Evolutionary conservation across 2,888 invertebrate genomes (phyloP).

Genomic region (Perizoma flavofasciatum): DNA sequence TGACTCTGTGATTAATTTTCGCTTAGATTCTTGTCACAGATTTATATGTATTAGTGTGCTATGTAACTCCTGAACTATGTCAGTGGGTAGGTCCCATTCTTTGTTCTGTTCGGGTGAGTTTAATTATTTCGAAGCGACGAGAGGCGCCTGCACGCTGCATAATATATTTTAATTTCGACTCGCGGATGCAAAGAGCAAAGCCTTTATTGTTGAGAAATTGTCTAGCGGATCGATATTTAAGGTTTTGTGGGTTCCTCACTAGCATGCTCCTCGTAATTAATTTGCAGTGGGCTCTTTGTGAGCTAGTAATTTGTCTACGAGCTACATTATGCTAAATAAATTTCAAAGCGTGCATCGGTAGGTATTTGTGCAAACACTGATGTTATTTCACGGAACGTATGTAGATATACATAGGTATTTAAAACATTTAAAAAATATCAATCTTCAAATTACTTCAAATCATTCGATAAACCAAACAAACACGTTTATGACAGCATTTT

Average conservation of each 20-base stretch:
- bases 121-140: slow-evolving; percentile 26
- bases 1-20: too few species aligned
- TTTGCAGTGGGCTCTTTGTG: not conserved
- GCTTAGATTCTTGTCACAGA: too few species aligned
- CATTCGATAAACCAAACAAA: too few species aligned
- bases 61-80: not conserved
- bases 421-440: too few species aligned
- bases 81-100: slow-evolving; percentile 3
- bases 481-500: too few species aligned
- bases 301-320: not conserved
- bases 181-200: slow-evolving; percentile 10
- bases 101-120: slow-evolving; percentile 18
- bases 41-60: too few species aligned
- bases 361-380: too few species aligned
- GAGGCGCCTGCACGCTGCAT: slow-evolving; percentile 26
- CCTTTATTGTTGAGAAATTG: slow-evolving; percentile 13
- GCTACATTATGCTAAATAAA: too few species aligned
- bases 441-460: too few species aligned
- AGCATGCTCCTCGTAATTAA: not conserved
- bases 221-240: slow-evolving; percentile 4
- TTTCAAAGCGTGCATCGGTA: too few species aligned
- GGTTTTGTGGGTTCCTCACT: not conserved
- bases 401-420: too few species aligned
- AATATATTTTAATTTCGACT: slow-evolving; percentile 26
- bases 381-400: too few species aligned